Conservation (phyloP, 2,797 vertebrate genomes). For the Adelosebastes latens region DNA sequence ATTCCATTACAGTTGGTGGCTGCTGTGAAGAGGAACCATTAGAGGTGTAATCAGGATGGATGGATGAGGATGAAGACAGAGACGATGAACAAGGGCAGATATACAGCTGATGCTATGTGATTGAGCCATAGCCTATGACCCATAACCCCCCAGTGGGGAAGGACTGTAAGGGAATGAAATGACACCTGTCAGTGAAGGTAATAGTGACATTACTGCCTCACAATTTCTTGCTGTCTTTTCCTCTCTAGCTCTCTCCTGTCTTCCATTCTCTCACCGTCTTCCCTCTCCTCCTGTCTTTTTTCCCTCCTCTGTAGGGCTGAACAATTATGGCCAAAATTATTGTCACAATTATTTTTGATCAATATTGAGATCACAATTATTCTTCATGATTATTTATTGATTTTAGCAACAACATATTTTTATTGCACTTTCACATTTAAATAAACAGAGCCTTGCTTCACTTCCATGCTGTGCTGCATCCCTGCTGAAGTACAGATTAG, state of each 20-base stretch:
- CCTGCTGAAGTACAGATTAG: too few relatives aligned
- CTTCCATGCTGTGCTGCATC: too few relatives aligned
- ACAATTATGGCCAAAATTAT: too few relatives aligned
- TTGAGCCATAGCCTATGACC: constrained; percentile 66
- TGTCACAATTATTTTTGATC: too few relatives aligned
- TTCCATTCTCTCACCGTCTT: neutral
- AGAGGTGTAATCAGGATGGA: constrained; percentile 79
- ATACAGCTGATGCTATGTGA: constrained; percentile 55
- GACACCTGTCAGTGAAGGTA: constrained; percentile 50
- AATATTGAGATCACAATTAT: too few relatives aligned
- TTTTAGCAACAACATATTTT: too few relatives aligned
- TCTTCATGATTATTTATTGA: too few relatives aligned
- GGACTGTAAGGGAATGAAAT: constrained; percentile 46
- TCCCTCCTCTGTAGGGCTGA: neutral
- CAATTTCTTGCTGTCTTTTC: neutral
- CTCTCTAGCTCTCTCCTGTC: neutral
- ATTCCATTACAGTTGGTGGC: constrained; percentile 77
- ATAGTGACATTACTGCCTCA: constrained; percentile 23
- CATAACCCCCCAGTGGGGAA: constrained; percentile 18
- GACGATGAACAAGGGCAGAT: constrained; percentile 49
- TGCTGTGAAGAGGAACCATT: constrained; percentile 79
- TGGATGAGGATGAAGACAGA: constrained; percentile 64
- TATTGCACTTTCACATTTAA: too few relatives aligned
- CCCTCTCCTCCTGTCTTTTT: neutral
- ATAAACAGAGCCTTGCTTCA: too few relatives aligned